phyloP scores from a whole-genome alignment of 1,140 invertebrate species.

The Octopus sinensis region DNA sequence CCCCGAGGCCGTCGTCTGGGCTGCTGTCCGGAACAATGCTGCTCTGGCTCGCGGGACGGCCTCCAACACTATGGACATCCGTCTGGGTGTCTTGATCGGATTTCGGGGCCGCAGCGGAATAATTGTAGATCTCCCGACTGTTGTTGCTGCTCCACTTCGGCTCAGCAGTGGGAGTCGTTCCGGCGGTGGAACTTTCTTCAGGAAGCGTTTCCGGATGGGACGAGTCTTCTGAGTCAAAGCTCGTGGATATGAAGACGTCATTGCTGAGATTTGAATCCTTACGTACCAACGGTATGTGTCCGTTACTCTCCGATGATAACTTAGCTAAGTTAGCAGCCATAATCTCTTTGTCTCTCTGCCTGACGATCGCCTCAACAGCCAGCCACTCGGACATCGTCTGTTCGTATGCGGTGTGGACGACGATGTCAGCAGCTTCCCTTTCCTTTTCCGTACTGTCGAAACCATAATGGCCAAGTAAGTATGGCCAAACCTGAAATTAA shows the following conservation, averaged over 20 bases:
- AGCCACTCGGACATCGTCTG: slow-evolving; percentile 91
- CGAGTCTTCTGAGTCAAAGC: slow-evolving; percentile 51
- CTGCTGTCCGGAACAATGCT: slow-evolving; percentile 46
- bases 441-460: slow-evolving; percentile 74
- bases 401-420: slow-evolving; percentile 74
- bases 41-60: slow-evolving; percentile 11
- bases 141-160: slow-evolving; percentile 47
- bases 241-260: slow-evolving; percentile 61
- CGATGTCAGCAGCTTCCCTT: slow-evolving; percentile 66
- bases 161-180: slow-evolving; percentile 50
- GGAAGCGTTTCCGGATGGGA: slow-evolving; percentile 53
- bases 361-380: slow-evolving; percentile 86
- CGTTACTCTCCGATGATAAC: slow-evolving; percentile 62
- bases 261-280: slow-evolving; percentile 62
- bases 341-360: slow-evolving; percentile 74
- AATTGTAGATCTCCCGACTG: slow-evolving; percentile 16
- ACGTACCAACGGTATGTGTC: slow-evolving; percentile 56
- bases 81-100: slow-evolving; percentile 39
- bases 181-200: slow-evolving; percentile 52
- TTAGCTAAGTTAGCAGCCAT: slow-evolving; percentile 65
- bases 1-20: slow-evolving; percentile 53
- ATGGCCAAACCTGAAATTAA: slow-evolving; percentile 75
- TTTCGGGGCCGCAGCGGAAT: slow-evolving; percentile 14
- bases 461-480: slow-evolving; percentile 80
- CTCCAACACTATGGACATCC: slow-evolving; percentile 28